These are phyloP conservation scores for Vulpes vulpes DNA, from an alignment of 2,113 vertebrate species.

Conservation along the genomic window DNA sequence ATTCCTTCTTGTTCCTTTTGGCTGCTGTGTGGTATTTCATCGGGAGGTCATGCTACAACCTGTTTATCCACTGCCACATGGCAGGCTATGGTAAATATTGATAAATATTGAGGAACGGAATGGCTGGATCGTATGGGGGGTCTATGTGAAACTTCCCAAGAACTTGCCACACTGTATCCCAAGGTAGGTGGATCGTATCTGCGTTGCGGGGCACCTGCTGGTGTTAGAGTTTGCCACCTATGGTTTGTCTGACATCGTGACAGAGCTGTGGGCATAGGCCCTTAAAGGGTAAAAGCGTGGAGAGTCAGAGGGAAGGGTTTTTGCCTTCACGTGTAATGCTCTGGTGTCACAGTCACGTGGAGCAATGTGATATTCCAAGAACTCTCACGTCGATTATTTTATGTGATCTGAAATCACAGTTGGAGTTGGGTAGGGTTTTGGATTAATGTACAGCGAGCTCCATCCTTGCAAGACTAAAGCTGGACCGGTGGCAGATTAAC, in stretches of 20 bases:
- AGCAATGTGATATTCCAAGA: too few relatives aligned
- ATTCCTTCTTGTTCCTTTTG: background rate
- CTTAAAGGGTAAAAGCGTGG: fast-evolving
- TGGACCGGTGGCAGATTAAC: background rate
- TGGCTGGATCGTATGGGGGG: too few relatives aligned
- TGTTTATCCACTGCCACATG: background rate
- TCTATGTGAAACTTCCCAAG: background rate
- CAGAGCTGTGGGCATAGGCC: background rate
- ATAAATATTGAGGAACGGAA: background rate
- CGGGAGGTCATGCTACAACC: fast-evolving
- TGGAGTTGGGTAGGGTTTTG: background rate
- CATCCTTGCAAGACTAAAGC: background rate
- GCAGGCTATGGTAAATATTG: too few relatives aligned
- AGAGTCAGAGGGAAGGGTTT: background rate
- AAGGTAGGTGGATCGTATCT: fast-evolving
- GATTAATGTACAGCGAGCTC: background rate
- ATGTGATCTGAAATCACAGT: background rate
- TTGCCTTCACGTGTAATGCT: background rate
- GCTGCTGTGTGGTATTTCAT: fast-evolving
- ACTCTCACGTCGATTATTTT: background rate
- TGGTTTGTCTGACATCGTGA: background rate
- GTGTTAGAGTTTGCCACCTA: background rate
- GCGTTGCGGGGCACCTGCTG: background rate
- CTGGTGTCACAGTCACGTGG: background rate
- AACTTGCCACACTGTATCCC: background rate